phyloP scores from a whole-genome alignment of 2,113 vertebrate genomes.

The Campylomormyrus tamandua region DNA sequence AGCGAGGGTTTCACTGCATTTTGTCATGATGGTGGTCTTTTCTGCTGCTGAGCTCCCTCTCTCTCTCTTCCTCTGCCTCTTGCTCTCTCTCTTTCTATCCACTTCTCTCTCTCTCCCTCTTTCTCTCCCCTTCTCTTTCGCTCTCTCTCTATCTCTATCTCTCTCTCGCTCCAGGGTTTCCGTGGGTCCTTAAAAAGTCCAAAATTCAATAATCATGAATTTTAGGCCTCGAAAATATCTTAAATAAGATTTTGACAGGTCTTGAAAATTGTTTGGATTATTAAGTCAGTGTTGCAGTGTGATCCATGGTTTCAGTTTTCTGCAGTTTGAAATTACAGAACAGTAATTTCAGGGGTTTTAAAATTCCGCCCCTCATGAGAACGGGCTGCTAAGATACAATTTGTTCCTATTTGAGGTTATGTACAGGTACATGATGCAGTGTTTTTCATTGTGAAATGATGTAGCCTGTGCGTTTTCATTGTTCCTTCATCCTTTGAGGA shows the following conservation, averaged over 20 bases:
- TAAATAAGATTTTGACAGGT: neutral
- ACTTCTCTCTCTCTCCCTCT: no score
- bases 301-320: neutral
- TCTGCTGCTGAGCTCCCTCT: neutral
- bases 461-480: neutral
- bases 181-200: neutral
- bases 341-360: neutral
- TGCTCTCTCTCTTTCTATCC: neutral
- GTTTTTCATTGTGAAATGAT: neutral
- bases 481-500: neutral
- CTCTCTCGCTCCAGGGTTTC: constrained; percentile 5
- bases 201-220: neutral
- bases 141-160: neutral
- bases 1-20: neutral
- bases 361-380: neutral
- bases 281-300: neutral
- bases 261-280: neutral
- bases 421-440: neutral
- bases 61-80: neutral
- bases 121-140: neutral
- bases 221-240: neutral
- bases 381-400: neutral
- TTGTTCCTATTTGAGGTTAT: neutral
- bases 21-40: neutral
- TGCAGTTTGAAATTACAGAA: neutral